These are phyloP conservation scores for Cylloceria caligata DNA, from an alignment of 2,888 invertebrate genomes.

Conservation along the genomic window DNA sequence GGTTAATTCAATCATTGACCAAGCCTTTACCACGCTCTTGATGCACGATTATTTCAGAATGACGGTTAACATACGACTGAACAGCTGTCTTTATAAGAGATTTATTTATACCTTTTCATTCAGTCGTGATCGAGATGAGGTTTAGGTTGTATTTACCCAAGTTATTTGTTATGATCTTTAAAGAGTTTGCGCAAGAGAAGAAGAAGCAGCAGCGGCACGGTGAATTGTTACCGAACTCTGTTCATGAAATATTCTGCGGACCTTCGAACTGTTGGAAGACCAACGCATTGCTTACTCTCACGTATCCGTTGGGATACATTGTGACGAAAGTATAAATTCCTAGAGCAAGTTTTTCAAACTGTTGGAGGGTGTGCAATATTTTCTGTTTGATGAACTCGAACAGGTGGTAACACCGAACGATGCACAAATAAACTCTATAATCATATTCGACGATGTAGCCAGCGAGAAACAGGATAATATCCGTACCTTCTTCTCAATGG, in stretches of 20 bases:
- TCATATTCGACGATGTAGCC: constrained; percentile 82
- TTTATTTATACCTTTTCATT: no score
- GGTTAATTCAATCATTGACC: no score
- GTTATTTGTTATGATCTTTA: no score
- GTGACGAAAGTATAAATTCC: constrained; percentile 74
- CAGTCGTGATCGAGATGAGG: no score
- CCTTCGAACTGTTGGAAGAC: constrained; percentile 70
- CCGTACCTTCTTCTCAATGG: constrained; percentile 68
- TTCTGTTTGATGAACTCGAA: constrained; percentile 63
- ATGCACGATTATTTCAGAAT: no score
- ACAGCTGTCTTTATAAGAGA: no score
- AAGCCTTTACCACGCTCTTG: no score
- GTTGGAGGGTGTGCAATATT: constrained; percentile 73
- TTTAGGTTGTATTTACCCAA: no score
- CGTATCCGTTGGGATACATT: constrained; percentile 65
- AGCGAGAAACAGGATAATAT: constrained; percentile 72
- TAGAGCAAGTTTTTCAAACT: constrained; percentile 69
- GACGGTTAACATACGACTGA: no score
- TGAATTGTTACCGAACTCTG: no score
- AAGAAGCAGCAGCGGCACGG: no score
- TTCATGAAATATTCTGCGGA: constrained; percentile 68
- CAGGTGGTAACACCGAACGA: constrained; percentile 48
- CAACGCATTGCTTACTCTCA: constrained; percentile 63
- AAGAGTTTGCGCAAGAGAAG: no score
- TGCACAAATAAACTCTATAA: constrained; percentile 71